Conservation (phyloP, 2,797 vertebrate species). For the Eulemur coronatus region DNA sequence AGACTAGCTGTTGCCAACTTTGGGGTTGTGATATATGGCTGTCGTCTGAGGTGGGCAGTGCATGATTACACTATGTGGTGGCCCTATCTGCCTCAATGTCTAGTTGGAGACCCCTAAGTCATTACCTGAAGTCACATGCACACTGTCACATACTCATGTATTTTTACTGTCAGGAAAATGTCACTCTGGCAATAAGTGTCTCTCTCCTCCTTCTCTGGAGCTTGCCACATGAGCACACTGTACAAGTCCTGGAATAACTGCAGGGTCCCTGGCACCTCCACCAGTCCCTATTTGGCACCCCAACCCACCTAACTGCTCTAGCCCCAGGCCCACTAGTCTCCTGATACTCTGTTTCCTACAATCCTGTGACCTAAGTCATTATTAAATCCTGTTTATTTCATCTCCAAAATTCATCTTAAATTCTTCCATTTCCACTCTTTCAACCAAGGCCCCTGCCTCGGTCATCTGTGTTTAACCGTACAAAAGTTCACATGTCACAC, state of each 20-base stretch:
- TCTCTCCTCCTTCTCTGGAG: not conserved
- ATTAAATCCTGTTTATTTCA: not conserved
- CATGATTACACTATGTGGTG: not conserved
- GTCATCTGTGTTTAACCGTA: not conserved
- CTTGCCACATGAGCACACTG: not conserved
- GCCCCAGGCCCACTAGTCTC: not conserved
- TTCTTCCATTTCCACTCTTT: not conserved
- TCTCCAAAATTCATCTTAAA: not conserved
- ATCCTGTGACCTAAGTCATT: not conserved
- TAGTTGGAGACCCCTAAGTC: not conserved
- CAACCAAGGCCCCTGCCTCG: accelerated
- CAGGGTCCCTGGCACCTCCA: not conserved
- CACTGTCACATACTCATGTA: not conserved
- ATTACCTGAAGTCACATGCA: not conserved
- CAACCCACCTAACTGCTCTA: not conserved
- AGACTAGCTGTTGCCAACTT: not conserved
- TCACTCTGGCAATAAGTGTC: constrained; percentile 48
- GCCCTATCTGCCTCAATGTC: not conserved
- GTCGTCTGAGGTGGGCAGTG: not conserved
- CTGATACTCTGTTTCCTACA: not conserved
- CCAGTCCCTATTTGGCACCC: not conserved
- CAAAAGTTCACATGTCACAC: not conserved
- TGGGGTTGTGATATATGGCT: not conserved
- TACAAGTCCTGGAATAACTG: not conserved
- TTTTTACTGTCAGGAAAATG: not conserved